These are phyloP conservation scores for Cochlearius cochlearius DNA, from an alignment of 2,113 vertebrate species.

Conservation along the genomic window DNA sequence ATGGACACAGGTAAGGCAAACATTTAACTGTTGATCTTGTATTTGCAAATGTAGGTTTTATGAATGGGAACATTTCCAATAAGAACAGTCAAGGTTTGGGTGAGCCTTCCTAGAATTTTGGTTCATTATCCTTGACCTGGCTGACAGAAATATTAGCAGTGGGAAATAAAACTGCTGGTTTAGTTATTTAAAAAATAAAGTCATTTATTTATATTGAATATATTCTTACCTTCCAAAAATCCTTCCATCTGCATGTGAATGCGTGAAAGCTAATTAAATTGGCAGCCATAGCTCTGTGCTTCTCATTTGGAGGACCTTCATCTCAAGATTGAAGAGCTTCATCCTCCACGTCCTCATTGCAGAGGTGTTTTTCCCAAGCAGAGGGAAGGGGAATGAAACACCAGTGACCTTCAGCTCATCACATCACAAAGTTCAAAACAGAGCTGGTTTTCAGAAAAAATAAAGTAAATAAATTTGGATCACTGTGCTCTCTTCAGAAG, in stretches of 20 bases:
- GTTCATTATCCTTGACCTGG: constrained; percentile 34
- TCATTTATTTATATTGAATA: not conserved
- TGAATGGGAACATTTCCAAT: not conserved
- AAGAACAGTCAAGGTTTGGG: not conserved
- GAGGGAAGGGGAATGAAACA: not conserved
- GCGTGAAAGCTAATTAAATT: constrained; percentile 4
- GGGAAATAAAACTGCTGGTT: not conserved
- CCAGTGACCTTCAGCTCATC: not conserved
- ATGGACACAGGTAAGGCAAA: not conserved
- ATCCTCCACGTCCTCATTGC: not conserved
- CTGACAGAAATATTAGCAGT: constrained; percentile 4
- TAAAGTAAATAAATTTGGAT: not conserved
- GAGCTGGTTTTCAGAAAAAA: not conserved
- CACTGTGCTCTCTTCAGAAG: not conserved
- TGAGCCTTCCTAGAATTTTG: not conserved
- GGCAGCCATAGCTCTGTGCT: not conserved
- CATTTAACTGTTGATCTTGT: constrained; percentile 23
- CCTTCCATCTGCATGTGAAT: not conserved
- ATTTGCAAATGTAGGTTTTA: not conserved
- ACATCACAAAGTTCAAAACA: not conserved
- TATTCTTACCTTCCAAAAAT: constrained; percentile 8
- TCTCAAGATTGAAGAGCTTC: not conserved
- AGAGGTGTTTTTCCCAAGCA: not conserved
- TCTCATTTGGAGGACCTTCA: constrained; percentile 15
- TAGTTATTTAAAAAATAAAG: not conserved